Percentiles rank a stretch among this genome's conserved stretches.
Conservation (phyloP, 2,888 invertebrate genomes). For the Trypoxylon attenuatum region DNA sequence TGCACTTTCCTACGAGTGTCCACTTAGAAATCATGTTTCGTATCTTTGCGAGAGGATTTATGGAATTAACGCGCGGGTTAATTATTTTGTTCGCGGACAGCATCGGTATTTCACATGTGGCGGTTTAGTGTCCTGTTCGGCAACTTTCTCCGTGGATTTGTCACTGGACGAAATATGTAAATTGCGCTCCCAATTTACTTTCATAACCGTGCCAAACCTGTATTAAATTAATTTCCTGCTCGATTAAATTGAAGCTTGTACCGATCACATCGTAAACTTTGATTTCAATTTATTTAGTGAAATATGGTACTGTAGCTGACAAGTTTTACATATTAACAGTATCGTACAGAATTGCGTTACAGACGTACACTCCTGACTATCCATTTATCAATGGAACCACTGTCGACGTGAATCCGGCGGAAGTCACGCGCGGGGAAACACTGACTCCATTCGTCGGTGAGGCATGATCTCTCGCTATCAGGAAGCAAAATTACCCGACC, state of each 20-base stretch:
- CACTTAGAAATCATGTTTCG: conserved; percentile 11
- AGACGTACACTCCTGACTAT: background rate
- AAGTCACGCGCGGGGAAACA: conserved; percentile 32
- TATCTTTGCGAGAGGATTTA: conserved; percentile 26
- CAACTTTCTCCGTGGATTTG: background rate
- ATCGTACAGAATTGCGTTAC: background rate
- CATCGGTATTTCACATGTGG: conserved; percentile 8
- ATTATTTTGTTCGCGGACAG: conserved; percentile 31
- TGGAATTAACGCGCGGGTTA: conserved; percentile 24
- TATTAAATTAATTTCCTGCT: background rate
- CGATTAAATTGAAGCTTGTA: background rate
- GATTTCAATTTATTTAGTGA: too few relatives aligned
- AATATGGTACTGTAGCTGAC: background rate
- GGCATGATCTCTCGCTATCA: conserved; percentile 16
- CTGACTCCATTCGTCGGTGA: conserved; percentile 16
- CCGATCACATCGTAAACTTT: background rate
- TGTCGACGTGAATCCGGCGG: conserved; percentile 37
- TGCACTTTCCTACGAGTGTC: conserved; percentile 1
- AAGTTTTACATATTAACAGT: background rate
- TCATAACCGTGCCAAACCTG: background rate
- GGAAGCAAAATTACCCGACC: background rate
- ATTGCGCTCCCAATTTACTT: background rate
- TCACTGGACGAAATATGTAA: background rate
- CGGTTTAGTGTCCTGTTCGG: background rate
- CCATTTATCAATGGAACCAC: conserved; percentile 25